Base-by-base conservation (phyloP, 2,113 vertebrate species). In the Alosa alosa region DNA sequence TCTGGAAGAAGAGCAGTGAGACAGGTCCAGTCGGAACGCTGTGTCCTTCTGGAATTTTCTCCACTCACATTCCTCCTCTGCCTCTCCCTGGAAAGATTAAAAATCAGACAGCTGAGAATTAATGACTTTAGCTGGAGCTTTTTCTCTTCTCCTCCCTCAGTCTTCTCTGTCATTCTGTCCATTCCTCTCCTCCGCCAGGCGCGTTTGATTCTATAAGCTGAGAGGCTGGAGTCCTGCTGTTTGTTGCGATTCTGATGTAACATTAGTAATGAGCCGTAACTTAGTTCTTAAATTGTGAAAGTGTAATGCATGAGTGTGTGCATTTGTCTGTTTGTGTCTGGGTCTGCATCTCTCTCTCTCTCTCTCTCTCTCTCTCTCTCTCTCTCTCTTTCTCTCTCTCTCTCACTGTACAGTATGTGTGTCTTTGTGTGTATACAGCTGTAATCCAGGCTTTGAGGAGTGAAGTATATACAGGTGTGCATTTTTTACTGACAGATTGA, bases 11-110 rank as follows among this genome's bases (percentile, higher is more conserved):
- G 81, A 4, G 83, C 17, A 20, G 20, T 60, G 55, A 60, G 47
- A 49, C 7, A 9, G 82, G 81, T 85, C 72, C 90, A 86, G 81
- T 86, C 85, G n/a, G n/a, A 49, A 46, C 84, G 86, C 50, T 88
- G 81, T 86, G 87, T 81, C 87, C 82, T 22, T 0, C 5, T 88
- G 87, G 86, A 81, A 86, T 83, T 46, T 25, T 60, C 45, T 41
- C 72, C 18, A 85, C 55, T 36, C 83, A 49, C 57, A 41, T 39
- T 55, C 45, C 46, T 39, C 81, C 64, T 83, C 86, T 39, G 45
- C 55, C 31, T 64, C 64, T 81, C 88, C 17, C 81, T 85, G 84
- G 45, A 81, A 86, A 68, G 60, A 68, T 55, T 55, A 55, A 55
- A 86, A 86, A 46, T 82, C 44, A 72, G 81, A 86, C 60, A 83